Evolutionary conservation across 1,140 invertebrate species (phyloP), one percentile per base, ranked within the genome.

Genomic region (Cydia fagiglandana): DNA sequence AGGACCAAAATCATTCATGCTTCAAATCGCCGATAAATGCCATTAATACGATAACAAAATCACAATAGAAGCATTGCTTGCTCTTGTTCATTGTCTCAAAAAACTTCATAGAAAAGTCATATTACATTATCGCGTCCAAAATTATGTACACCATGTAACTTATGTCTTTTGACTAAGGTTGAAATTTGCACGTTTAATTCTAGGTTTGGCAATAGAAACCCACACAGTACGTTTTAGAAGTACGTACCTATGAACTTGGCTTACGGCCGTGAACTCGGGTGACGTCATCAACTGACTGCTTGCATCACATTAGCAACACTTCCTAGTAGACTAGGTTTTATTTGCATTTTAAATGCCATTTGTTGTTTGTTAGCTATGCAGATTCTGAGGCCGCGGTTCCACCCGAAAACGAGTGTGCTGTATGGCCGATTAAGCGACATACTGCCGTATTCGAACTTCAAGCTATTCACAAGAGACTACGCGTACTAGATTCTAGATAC

Each of bases 241-340:
- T 17, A 53, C n/a, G 41, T 61, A 75, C 64, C 50, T 74, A 73
- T 79, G 78, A 79, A 79, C 78, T 79, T 74, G 68, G 17, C 28
- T 1, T 17, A 53, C 61, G 78, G 30, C 78, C 78, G 56, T 79
- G 78, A 79, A 79, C 78, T 38, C 34, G 56, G 24, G 15, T 79
- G 74, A 79, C 78, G 78, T 79, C 78, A 79, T 28, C 64, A 64
- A 73, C 73, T 75, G 20, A 17, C 76, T 64, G 73, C 56, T 79
- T 79, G 78, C 78, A 79, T 79, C 75, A 77, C 41, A 75, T 75
- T 79, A 76, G 74, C 66, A 53, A 74, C 50, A 76, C 79, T 76
- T 78, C 76, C 74, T 76, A 64, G 30, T 78, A 73, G 66, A 70
- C 66, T 70, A 68, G 28, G 28, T 73, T 50, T 53, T 73, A 73